These are phyloP conservation scores for Tolmerus cingulatus DNA, from an alignment of 2,888 invertebrate genomes.

Conservation along the genomic window DNA sequence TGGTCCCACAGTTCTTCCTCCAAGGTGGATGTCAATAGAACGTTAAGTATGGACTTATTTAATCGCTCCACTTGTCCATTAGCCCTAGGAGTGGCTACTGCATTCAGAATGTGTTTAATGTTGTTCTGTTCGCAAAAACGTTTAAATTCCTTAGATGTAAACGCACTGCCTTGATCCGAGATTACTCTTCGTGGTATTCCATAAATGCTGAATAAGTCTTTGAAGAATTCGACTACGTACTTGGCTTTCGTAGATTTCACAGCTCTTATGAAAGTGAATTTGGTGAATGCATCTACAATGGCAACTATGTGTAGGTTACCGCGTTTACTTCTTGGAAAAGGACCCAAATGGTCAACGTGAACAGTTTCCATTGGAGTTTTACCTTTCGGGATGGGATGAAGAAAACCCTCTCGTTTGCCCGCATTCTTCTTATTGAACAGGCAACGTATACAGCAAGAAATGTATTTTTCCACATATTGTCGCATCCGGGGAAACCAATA, in stretches of 20 bases:
- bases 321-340: neutral
- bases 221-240: neutral
- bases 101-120: neutral
- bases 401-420: neutral
- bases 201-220: neutral
- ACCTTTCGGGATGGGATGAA: neutral
- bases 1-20: neutral
- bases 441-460: neutral
- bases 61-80: conserved; percentile 12
- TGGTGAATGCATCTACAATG: neutral
- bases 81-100: conserved; percentile 1
- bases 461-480: conserved; percentile 7
- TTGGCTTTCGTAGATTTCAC: neutral
- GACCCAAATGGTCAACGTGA: conserved; percentile 1
- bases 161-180: neutral
- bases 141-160: neutral
- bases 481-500: conserved; percentile 19
- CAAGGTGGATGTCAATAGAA: neutral
- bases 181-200: neutral
- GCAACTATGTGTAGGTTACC: neutral
- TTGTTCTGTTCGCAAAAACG: neutral
- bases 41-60: neutral
- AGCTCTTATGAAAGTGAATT: neutral
- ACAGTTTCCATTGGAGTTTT: neutral
- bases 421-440: neutral